These are phyloP conservation scores for Leucoptera coffeella DNA, from an alignment of 2,888 invertebrate species.

Conservation along the genomic window DNA sequence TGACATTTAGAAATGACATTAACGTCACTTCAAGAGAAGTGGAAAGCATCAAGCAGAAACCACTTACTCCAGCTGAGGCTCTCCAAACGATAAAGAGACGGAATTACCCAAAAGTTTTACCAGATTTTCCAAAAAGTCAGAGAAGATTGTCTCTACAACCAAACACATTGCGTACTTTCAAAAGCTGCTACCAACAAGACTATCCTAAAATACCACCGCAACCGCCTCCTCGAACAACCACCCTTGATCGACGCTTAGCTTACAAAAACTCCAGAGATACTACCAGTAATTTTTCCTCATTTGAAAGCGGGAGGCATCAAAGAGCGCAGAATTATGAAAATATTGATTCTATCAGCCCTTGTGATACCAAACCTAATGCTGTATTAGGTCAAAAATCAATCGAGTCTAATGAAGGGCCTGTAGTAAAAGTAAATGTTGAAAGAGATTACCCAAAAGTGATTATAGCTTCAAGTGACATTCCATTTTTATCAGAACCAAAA, in stretches of 20 bases:
- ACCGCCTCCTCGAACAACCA: slow-evolving; percentile 71
- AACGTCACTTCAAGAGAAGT: slow-evolving; percentile 72
- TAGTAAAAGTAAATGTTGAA: slow-evolving; percentile 13
- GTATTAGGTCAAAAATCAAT: too few species aligned
- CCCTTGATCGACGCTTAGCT: slow-evolving; percentile 54
- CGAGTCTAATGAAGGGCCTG: slow-evolving; percentile 10
- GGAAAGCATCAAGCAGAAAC: slow-evolving; percentile 26
- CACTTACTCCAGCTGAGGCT: slow-evolving; percentile 63
- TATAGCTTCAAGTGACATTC: slow-evolving; percentile 36
- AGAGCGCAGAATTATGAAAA: slow-evolving; percentile 35
- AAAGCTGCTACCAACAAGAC: slow-evolving; percentile 20
- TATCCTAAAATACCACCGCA: slow-evolving; percentile 54
- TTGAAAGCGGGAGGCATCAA: too few species aligned
- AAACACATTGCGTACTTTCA: slow-evolving; percentile 30
- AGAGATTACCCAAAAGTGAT: slow-evolving; percentile 42
- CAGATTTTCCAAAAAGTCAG: slow-evolving; percentile 60
- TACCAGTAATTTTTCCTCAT: slow-evolving; percentile 26
- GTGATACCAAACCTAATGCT: too few species aligned
- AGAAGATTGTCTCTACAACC: slow-evolving; percentile 64
- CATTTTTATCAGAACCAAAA: slow-evolving; percentile 46
- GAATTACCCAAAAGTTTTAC: slow-evolving; percentile 80
- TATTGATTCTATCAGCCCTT: slow-evolving; percentile 16
- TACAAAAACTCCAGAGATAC: slow-evolving; percentile 30
- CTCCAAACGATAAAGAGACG: slow-evolving; percentile 66
- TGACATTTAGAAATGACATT: slow-evolving; percentile 53